phyloP scores from a whole-genome alignment of 1,140 invertebrate genomes.

The Nephila pilipes region DNA sequence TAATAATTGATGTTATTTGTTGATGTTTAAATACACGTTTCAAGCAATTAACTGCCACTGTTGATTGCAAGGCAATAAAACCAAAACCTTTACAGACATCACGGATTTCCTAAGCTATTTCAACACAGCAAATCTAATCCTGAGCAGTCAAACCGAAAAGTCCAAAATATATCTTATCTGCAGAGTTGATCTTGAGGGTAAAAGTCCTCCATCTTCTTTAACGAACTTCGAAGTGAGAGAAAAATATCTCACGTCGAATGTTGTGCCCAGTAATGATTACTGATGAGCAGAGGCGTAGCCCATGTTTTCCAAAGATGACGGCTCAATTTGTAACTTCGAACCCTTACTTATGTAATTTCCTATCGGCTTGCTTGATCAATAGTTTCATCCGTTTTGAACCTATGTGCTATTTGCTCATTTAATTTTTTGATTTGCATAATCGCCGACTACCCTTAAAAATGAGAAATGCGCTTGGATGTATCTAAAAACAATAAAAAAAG shows the following conservation, averaged over 20 bases:
- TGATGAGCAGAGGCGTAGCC: neutral
- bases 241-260: conserved; percentile 12
- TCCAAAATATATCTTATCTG: neutral
- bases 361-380: neutral
- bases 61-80: neutral
- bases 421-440: neutral
- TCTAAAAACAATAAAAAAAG: too few species aligned
- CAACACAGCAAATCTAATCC: neutral
- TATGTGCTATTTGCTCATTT: neutral
- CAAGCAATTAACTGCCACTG: neutral
- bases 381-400: neutral
- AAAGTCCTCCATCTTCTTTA: conserved; percentile 36
- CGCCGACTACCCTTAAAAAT: neutral
- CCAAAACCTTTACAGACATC: neutral
- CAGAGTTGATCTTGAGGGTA: neutral
- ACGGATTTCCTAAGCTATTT: neutral
- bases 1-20: too few species aligned
- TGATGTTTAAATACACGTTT: neutral
- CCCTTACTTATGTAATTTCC: conserved; percentile 1
- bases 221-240: neutral
- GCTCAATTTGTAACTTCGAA: conserved; percentile 28
- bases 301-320: neutral
- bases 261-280: neutral
- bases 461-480: too few species aligned
- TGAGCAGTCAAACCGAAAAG: too few species aligned